These are phyloP conservation scores for Sylvilagus floridanus DNA, from an alignment of 2,797 vertebrate genomes.

Conservation along the genomic window DNA sequence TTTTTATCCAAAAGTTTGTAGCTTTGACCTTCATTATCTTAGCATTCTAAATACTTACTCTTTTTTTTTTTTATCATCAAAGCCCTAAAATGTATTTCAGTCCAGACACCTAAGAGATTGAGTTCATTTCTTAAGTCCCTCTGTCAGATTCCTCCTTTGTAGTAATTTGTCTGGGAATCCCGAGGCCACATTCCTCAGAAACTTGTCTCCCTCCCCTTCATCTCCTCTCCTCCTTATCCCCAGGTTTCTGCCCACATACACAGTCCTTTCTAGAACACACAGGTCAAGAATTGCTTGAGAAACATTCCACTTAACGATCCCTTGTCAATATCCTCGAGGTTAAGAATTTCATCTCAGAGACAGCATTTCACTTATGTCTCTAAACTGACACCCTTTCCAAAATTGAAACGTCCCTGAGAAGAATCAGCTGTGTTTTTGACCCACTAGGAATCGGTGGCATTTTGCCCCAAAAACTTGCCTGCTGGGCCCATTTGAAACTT, in stretches of 20 bases:
- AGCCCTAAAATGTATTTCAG: slow-evolving; percentile 58
- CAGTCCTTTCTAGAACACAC: slow-evolving; percentile 11
- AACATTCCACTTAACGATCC: not conserved
- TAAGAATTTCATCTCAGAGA: slow-evolving; percentile 41
- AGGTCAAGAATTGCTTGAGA: not conserved
- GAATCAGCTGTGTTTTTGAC: not conserved
- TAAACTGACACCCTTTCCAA: slow-evolving; percentile 16
- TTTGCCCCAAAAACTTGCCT: not conserved
- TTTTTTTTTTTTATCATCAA: slow-evolving; percentile 47
- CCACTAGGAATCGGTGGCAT: not conserved
- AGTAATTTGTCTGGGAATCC: not conserved
- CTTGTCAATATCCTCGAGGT: slow-evolving; percentile 21
- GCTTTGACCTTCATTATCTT: slow-evolving; percentile 76
- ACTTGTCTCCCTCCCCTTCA: not conserved
- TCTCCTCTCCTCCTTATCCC: not conserved
- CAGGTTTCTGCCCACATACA: not conserved
- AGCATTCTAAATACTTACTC: slow-evolving; percentile 30
- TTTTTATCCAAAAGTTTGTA: slow-evolving; percentile 29
- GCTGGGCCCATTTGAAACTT: slow-evolving; percentile 2
- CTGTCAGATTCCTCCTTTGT: slow-evolving; percentile 44
- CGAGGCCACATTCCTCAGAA: slow-evolving; percentile 52
- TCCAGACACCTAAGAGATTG: slow-evolving; percentile 40
- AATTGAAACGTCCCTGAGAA: slow-evolving; percentile 3
- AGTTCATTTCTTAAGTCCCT: slow-evolving; percentile 6
- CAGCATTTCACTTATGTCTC: slow-evolving; percentile 2